Evolutionary conservation across 2,113 vertebrate species (phyloP), one percentile per base, ranked within the genome.

Genomic region (Colossoma macropomum): DNA sequence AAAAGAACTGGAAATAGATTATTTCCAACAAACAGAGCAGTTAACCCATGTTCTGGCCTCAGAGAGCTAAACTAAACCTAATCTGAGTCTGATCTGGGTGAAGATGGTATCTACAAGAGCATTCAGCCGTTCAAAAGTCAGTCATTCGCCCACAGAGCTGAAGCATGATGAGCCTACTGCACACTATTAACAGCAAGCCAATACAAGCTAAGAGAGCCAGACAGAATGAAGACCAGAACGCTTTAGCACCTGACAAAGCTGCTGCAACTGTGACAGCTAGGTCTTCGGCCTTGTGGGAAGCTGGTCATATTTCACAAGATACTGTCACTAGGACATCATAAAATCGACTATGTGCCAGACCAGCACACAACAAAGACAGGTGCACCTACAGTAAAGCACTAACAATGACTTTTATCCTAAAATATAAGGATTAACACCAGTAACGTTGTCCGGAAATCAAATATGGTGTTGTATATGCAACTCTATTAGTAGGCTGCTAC

Each of bases 251-350:
- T 68, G 69, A 77, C 62, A 27, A 52, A 77, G 38, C 8, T 6
- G 16, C 5, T 30, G 27, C 59, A 77, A 63, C 10, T 41, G 69
- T 19, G 3, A 41, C 62, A 38, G 68, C 76, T 71, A 27, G n/a
- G 45, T n/a, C 68, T 45, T 68, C 23, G n/a, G 28, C 28, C 45
- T 38, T 63, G 71, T 38, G 79, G 27, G 59, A 73, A 75, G 68
- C 41, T 28, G 59, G 41, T 85, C 79, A 38, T 19, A 25, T 82
- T 79, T 78, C 79, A 84, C 63, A 32, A 38, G 50, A 52, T 69
- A 45, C 1, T 30, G 75, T 63, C 41, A 45, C 27, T 15, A 48
- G 23, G 32, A 48, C 48, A 75, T 70, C 75, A 82, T 77, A 50
- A 75, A 70, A 77, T 54, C 8, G 28, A 54, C 0, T 27, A 25